Percentiles rank a stretch among this genome's conserved stretches.
phyloP scores from a whole-genome alignment of 2,113 vertebrate genomes.

The Lontra canadensis region DNA sequence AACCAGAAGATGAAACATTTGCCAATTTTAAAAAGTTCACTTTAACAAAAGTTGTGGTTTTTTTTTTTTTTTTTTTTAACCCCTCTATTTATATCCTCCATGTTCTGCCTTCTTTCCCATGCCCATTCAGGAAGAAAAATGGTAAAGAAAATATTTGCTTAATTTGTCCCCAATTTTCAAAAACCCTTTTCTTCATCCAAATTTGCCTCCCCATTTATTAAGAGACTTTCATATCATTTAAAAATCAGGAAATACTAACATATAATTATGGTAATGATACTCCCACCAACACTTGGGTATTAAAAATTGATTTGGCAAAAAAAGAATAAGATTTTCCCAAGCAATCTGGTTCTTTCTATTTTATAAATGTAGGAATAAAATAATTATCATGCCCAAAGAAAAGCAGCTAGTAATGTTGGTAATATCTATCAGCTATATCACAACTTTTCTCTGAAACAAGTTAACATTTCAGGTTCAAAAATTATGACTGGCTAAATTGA shows the following conservation, averaged over 20 bases:
- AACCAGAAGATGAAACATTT: not conserved
- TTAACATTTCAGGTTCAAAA: not conserved
- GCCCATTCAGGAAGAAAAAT: not conserved
- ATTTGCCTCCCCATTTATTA: not conserved
- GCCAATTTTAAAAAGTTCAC: not conserved
- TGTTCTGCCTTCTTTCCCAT: not conserved
- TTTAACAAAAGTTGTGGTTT: not conserved
- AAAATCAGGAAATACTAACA: slow-evolving; percentile 26
- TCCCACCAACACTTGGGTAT: not conserved
- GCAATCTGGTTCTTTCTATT: not conserved
- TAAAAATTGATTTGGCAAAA: not conserved
- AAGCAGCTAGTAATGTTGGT: not conserved
- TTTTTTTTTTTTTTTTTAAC: not conserved
- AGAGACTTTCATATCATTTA: slow-evolving; percentile 11
- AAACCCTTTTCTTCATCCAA: not conserved
- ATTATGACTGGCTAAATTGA: not conserved
- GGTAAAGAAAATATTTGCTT: not conserved
- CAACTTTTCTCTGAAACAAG: not conserved
- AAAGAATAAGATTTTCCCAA: slow-evolving; percentile 9
- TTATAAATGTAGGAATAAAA: not conserved
- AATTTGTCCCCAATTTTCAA: not conserved
- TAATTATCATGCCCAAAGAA: not conserved
- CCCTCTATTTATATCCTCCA: slow-evolving; percentile 1
- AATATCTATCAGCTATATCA: not conserved
- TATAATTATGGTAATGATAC: not conserved